Percentiles rank a stretch among this genome's conserved stretches.
phyloP scores from a whole-genome alignment of 2,113 vertebrate species.

The Patagioenas fasciata region DNA sequence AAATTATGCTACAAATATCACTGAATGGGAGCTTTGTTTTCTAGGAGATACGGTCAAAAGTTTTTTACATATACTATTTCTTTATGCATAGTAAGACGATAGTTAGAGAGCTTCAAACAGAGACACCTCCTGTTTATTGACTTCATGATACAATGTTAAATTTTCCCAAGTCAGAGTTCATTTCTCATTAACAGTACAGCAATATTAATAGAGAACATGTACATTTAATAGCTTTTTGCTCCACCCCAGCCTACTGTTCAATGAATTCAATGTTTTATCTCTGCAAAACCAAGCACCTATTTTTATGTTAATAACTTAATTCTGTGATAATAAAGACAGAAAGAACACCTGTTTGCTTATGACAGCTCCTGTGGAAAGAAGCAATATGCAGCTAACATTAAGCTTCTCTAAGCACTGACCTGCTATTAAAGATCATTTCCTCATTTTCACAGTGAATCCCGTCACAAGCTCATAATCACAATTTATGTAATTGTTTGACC shows the following conservation, averaged over 20 bases:
- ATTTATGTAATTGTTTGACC: neutral
- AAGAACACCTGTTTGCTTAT: neutral
- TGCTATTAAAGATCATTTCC: neutral
- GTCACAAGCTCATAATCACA: neutral
- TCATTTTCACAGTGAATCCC: neutral
- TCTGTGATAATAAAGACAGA: neutral
- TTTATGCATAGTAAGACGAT: neutral
- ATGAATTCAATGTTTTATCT: neutral
- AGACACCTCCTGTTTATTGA: neutral
- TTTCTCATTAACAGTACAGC: neutral
- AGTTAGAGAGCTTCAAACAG: neutral
- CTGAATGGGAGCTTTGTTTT: neutral
- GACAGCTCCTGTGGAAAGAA: neutral
- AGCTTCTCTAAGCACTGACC: neutral
- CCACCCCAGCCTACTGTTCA: neutral
- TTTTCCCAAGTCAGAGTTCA: neutral
- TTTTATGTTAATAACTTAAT: neutral
- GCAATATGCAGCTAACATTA: neutral
- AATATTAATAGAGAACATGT: neutral
- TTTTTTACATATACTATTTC: neutral
- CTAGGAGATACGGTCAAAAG: neutral
- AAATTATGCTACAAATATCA: neutral
- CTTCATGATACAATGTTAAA: accelerated
- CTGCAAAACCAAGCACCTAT: neutral
- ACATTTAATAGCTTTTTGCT: neutral